phyloP scores from a whole-genome alignment of 2,113 vertebrate genomes.

The Lepisosteus osseus region DNA sequence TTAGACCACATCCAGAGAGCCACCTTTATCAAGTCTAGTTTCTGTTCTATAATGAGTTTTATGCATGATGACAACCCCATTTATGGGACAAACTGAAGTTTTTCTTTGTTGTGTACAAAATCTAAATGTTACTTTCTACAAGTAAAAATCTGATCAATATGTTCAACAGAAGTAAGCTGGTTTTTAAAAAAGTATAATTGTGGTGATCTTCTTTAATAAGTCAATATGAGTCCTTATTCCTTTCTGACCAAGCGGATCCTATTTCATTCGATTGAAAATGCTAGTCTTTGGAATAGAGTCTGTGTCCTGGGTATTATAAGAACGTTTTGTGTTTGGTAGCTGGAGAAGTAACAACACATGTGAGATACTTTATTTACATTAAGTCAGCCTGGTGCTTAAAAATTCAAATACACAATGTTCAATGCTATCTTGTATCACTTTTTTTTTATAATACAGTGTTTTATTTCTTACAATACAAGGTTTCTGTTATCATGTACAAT shows the following conservation, averaged over 20 bases:
- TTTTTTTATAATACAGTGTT: conserved; percentile 69
- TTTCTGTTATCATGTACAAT: conserved; percentile 82
- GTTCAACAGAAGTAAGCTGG: not conserved
- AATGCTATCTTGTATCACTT: conserved; percentile 55
- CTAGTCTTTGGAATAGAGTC: conserved; percentile 29
- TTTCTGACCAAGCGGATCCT: not conserved
- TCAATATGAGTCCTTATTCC: not conserved
- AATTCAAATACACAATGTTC: conserved; percentile 81
- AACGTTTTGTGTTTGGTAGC: conserved; percentile 86
- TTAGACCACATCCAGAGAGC: not conserved
- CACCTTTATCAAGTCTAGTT: not conserved
- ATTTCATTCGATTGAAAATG: not conserved
- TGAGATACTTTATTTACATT: conserved; percentile 97
- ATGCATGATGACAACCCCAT: not conserved
- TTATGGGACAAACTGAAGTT: conserved; percentile 7
- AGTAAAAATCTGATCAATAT: conserved; percentile 6
- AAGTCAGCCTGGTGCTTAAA: conserved; percentile 83
- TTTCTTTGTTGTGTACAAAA: not conserved
- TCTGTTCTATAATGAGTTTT: not conserved
- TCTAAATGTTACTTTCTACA: conserved; percentile 1
- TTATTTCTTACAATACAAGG: conserved; percentile 80
- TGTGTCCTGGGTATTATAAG: conserved; percentile 79
- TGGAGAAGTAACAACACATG: conserved; percentile 81
- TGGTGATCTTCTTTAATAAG: not conserved
- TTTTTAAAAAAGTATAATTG: not conserved